Evolutionary conservation across 2,113 vertebrate species (phyloP).

Genomic region (Trachemys scripta): DNA sequence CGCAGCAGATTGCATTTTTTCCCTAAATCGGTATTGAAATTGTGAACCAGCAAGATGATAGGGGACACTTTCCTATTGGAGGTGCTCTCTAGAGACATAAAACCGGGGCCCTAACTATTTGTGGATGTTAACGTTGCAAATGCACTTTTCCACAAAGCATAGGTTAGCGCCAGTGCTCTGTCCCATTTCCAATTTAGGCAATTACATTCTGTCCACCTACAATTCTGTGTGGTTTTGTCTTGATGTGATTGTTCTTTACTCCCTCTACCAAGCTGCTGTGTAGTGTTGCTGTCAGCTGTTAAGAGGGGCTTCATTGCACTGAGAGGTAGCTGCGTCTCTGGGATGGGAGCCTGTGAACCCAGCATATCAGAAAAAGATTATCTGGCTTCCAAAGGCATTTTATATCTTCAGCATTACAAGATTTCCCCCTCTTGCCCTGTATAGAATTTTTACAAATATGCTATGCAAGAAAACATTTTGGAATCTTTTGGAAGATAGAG

Average conservation of each 20-base stretch:
- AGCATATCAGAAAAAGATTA: constrained; percentile 16
- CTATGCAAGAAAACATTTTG: background rate
- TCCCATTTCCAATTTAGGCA: background rate
- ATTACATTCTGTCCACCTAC: background rate
- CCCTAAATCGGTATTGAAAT: background rate
- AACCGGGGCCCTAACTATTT: background rate
- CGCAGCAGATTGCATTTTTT: fast-evolving
- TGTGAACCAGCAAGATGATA: background rate
- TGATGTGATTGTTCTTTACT: background rate
- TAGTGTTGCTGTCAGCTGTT: background rate
- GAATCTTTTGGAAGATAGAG: background rate
- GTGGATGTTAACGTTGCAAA: background rate
- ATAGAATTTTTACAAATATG: background rate
- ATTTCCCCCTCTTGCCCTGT: background rate
- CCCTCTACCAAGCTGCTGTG: background rate
- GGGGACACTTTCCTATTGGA: background rate
- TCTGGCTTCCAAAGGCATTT: constrained; percentile 12
- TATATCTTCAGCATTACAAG: constrained; percentile 1
- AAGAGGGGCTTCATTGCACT: background rate
- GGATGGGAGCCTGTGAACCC: background rate
- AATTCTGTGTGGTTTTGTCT: background rate
- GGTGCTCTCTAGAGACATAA: background rate
- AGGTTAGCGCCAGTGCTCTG: fast-evolving
- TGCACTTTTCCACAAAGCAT: background rate
- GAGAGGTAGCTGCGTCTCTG: fast-evolving